Base-by-base conservation (phyloP, 2,888 invertebrate species). In the Ligdia adustata region DNA sequence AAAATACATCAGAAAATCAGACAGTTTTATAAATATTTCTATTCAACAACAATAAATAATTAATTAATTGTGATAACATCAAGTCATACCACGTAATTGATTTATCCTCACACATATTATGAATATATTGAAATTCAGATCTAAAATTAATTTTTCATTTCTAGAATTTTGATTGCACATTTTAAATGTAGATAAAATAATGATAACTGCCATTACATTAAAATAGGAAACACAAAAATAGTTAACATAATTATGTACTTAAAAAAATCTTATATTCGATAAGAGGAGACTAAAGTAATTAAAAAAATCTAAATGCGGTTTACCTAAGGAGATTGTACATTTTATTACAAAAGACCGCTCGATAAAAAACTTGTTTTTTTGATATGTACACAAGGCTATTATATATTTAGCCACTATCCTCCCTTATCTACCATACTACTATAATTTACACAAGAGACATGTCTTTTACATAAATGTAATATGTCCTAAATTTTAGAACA, bases 401-500 rank as follows among this genome's bases (percentile, higher is more conserved):
- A n/a, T 37, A 66, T 69, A 73, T 57, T 64, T 70, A 67, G 47
- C 62, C 67, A 73, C 69, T 70, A 4, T 16, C 16, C 5, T 72
- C 72, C 48, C 55, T 49, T 47, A 45, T 22, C 27, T 31, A 38
- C 22, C 16, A 28, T 38, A 40, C 15, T 34, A 22, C 24, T 42
- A 43, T 12, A 38, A 62, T 52, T 14, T 16, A n/a, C n/a, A n/a
- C n/a, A 31, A 39, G 44, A 20, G 34, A 46, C 63, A 54, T 67
- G 66, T 66, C 69, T 69, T 68, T 66, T 66, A 73, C 65, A 69
- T 50, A 37, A 55, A 1, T 22, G 43, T 54, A n/a, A n/a, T n/a
- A 78, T 76, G 76, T 73, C 65, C 85, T 84, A 85, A 84, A 85
- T 84, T 84, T 86, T 82, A 87, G 83, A 83, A 76, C 83, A 82